Evolutionary conservation across 2,113 vertebrate species (phyloP).

Genomic region (Prietella phreatophila): DNA sequence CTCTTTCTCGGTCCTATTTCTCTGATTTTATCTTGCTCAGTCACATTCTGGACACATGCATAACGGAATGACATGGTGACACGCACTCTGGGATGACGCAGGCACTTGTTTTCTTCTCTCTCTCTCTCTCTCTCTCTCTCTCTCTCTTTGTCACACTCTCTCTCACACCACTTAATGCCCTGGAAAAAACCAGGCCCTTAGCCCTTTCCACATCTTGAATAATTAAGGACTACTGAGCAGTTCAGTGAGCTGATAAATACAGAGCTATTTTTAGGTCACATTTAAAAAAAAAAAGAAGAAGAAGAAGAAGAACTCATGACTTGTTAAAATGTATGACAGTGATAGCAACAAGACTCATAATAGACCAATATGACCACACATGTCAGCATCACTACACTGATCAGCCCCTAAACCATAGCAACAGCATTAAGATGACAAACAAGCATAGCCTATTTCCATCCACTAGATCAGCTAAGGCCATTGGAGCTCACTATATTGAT

Average conservation of each 20-base stretch:
- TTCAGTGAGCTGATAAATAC: slow-evolving; percentile 63
- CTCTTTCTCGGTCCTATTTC: background rate
- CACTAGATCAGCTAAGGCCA: background rate
- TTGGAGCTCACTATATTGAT: background rate
- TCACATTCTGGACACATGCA: slow-evolving; percentile 9
- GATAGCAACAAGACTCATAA: background rate
- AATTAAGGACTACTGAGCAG: slow-evolving; percentile 68
- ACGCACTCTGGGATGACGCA: slow-evolving; percentile 60
- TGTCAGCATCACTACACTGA: background rate
- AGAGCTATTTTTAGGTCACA: slow-evolving; percentile 62
- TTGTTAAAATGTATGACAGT: slow-evolving; percentile 35
- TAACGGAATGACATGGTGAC: slow-evolving; percentile 63
- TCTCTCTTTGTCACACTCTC: slow-evolving; percentile 45
- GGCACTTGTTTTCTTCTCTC: slow-evolving; percentile 49
- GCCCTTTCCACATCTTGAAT: slow-evolving; percentile 69
- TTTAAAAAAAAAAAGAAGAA: slow-evolving; percentile 41
- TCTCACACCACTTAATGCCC: slow-evolving; percentile 41
- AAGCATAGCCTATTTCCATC: background rate
- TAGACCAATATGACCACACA: background rate
- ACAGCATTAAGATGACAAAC: slow-evolving; percentile 1
- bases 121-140: slow-evolving; percentile 42
- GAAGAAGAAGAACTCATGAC: slow-evolving; percentile 53
- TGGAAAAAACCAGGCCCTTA: slow-evolving; percentile 58
- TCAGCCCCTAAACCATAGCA: slow-evolving; percentile 1
- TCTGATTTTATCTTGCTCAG: background rate